Base-by-base conservation (phyloP, 64 coral and sea anemone genomes). In the Trachythela sp. region DNA sequence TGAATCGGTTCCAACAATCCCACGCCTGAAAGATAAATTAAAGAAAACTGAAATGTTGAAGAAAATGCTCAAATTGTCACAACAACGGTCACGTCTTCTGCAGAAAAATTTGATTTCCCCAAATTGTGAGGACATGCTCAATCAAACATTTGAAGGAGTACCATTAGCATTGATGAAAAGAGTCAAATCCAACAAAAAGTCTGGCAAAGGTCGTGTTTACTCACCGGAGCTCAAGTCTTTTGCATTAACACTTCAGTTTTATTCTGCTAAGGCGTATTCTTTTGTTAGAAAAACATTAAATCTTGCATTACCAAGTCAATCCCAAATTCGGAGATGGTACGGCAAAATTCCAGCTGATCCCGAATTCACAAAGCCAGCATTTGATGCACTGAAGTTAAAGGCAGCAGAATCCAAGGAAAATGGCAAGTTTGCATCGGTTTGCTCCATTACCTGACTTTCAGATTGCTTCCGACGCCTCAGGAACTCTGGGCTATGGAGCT, bases 201-300 rank as follows among this genome's bases (percentile, higher is more conserved):
- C 56, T 64, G 56, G 56, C 26, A 64, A 64, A 64, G 56, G 56
- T n/a, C 22, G 56, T 27, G 20, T n/a, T 0, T 80, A 80, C 37
- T 80, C 75, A 80, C 33, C 33, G 4, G 37, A 80, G 20, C 33
- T 80, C 9, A 80, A 80, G 30, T 35, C 31, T 2, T 36, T 80
- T 80, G 30, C 32, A 35, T 10, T 80, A 35, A 80, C 75, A 13
- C 75, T 80, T 3, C 75, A 80, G 75, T 80, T 80, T 80, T 80
- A 80, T 30, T 80, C 75, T 29, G 15, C 75, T 17, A 80, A 80
- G 37, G 34, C 75, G 10, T 80, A 80, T 36, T 37, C 31, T 39
- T 80, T 37, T 80, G 75, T 80, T 13, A 0, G 32, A 80, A 64
- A 64, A 64, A 64, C 56, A 64, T 64, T 80, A n/a, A 80, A 80